A percentile compares a stretch with the other conserved stretches of the same genome.
Conservation (phyloP, 2,797 vertebrate genomes). For the Pelodytes ibericus region DNA sequence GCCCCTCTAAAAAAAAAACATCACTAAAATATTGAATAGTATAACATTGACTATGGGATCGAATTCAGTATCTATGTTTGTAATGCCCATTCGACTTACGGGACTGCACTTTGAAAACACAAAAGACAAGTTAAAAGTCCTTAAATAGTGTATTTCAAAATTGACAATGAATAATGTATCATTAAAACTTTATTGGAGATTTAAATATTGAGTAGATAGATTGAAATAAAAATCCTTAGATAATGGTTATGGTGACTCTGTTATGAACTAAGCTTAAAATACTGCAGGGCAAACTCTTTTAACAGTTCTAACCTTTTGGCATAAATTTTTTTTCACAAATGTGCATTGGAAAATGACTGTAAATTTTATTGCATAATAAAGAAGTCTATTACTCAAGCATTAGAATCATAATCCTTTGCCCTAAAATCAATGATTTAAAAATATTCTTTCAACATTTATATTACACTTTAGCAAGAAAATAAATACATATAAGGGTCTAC, state of each 20-base stretch:
- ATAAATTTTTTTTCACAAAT: not conserved
- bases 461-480: no score
- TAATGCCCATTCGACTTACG: no score
- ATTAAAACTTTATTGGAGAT: not conserved
- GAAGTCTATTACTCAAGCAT: not conserved
- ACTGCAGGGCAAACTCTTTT: not conserved
- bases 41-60: no score
- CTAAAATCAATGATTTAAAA: no score
- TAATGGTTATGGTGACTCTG: not conserved
- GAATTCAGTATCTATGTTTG: no score
- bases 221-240: not conserved
- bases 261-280: not conserved
- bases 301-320: not conserved
- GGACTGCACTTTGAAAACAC: no score
- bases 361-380: not conserved
- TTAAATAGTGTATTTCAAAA: not conserved
- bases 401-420: no score
- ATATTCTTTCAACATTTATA: no score
- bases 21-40: no score
- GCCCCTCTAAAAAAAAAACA: no score
- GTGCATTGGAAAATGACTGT: not conserved
- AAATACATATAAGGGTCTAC: no score
- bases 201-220: not conserved
- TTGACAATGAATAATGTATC: not conserved
- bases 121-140: not conserved